Conservation (phyloP, 2,113 vertebrate genomes). For the Sapayoa aenigma region DNA sequence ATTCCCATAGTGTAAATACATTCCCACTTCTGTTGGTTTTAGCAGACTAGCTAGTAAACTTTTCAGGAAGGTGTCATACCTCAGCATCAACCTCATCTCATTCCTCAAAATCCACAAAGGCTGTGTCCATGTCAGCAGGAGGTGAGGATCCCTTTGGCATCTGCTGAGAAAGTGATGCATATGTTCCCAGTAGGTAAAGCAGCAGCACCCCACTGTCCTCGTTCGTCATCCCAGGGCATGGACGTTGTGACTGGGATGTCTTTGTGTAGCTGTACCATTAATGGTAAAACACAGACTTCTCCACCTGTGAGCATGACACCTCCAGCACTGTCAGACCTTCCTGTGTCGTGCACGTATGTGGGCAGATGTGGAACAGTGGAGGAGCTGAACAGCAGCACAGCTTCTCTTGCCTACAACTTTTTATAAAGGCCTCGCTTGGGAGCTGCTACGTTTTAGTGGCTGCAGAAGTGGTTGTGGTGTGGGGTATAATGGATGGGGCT, state of each 20-base stretch:
- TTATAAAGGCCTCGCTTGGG: background rate
- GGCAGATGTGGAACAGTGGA: background rate
- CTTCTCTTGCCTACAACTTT: background rate
- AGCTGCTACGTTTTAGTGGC: background rate
- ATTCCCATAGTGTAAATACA: background rate
- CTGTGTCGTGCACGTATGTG: rapidly evolving
- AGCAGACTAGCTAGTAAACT: background rate
- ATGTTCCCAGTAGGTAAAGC: background rate
- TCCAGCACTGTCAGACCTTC: background rate
- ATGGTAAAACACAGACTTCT: background rate
- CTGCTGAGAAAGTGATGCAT: background rate
- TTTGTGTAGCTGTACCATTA: background rate
- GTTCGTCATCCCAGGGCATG: background rate
- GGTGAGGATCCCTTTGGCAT: background rate
- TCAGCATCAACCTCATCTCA: background rate
- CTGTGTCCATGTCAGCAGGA: background rate
- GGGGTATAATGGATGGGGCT: background rate
- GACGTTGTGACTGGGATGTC: background rate
- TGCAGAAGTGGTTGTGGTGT: background rate
- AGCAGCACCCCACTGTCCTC: background rate
- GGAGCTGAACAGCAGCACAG: background rate
- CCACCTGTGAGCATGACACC: background rate
- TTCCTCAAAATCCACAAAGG: background rate
- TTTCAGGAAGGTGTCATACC: background rate
- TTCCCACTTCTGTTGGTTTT: background rate